Evolutionary conservation across 2,113 vertebrate species (phyloP), one percentile per base, ranked within the genome.

Genomic region (Anseranas semipalmata): DNA sequence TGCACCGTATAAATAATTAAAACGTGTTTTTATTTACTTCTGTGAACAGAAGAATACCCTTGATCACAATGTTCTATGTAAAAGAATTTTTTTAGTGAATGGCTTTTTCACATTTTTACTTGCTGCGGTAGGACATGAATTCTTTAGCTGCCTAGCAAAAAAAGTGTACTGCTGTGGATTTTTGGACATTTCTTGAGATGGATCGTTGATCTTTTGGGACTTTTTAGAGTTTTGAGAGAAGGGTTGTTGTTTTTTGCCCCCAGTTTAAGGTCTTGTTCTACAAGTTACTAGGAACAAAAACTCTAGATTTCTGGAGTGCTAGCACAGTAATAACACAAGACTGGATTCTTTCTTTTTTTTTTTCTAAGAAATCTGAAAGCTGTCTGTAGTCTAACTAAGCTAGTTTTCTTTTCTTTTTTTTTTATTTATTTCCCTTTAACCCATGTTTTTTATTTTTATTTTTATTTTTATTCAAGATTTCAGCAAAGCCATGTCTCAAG

Each of bases 401-500:
- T 66, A 8, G 8, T 20, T 90, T 84, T 41, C 5, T 35, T 80
- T 12, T 35, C 28, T 55, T 15, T 50, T 50, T 50, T 63, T 28
- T 76, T n/a, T n/a, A n/a, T n/a, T n/a, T n/a, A n/a, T n/a, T 59
- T 39, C 18, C 19, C 55, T 94, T 87, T 89, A 95, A 48, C 63
- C 45, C 1, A 1, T 90, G 55, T 12, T 86, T 71, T 96, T 82
- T 43, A 39, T 95, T 89, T 97, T 67, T 85, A 25, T 77, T 96
- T 80, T 39, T n/a, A 94, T 89, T 97, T 70, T 84, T 25, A 7
- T 94, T 96, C 75, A 91, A 99, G 99, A 98, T 98, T 98, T 99
- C 93, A 98, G 98, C 93, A 98, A 98, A 98, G 98, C 98, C 80
- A 98, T 98, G 97, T 97, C 98, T 93, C 97, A 98, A 58, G 97